phyloP scores from a whole-genome alignment of 1,140 invertebrate species.

The Eupeodes corollae region DNA sequence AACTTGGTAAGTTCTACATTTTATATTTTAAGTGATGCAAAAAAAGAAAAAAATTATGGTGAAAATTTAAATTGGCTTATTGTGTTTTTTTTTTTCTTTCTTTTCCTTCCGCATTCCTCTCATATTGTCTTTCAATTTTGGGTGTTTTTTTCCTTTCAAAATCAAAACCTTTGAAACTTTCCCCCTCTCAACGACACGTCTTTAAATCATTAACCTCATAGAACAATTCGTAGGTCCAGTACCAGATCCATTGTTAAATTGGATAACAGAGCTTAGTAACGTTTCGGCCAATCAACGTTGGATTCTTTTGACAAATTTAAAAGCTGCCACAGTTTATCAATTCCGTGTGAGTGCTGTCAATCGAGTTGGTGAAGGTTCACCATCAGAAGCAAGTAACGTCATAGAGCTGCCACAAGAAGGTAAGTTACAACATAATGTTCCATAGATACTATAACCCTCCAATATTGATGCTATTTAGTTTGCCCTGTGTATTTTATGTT shows the following conservation, averaged over 20 bases:
- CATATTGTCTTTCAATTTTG: not conserved
- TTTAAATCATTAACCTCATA: slow-evolving; percentile 34
- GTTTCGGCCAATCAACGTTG: slow-evolving; percentile 68
- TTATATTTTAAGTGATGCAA: not conserved
- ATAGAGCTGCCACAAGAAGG: slow-evolving; percentile 88
- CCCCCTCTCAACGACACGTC: slow-evolving; percentile 3
- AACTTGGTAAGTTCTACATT: slow-evolving; percentile 50
- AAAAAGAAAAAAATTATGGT: not conserved
- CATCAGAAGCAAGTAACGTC: slow-evolving; percentile 76
- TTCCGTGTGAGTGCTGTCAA: slow-evolving; percentile 94
- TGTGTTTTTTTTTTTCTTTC: slow-evolving; percentile 4
- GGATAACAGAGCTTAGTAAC: slow-evolving; percentile 80
- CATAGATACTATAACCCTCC: not conserved
- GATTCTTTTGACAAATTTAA: slow-evolving; percentile 71
- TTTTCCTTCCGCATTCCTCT: not conserved
- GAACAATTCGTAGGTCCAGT: slow-evolving; percentile 57
- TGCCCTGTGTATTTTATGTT: too few species aligned
- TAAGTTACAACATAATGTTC: slow-evolving; percentile 42
- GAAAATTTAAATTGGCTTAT: too few species aligned
- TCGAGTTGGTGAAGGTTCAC: slow-evolving; percentile 83
- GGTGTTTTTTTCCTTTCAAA: too few species aligned
- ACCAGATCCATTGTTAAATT: slow-evolving; percentile 68
- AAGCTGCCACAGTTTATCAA: slow-evolving; percentile 90
- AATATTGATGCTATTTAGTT: too few species aligned
- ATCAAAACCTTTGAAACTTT: not conserved